These are phyloP conservation scores for Malacoctenus gilli DNA, from an alignment of 2,797 vertebrate species.

Conservation along the genomic window DNA sequence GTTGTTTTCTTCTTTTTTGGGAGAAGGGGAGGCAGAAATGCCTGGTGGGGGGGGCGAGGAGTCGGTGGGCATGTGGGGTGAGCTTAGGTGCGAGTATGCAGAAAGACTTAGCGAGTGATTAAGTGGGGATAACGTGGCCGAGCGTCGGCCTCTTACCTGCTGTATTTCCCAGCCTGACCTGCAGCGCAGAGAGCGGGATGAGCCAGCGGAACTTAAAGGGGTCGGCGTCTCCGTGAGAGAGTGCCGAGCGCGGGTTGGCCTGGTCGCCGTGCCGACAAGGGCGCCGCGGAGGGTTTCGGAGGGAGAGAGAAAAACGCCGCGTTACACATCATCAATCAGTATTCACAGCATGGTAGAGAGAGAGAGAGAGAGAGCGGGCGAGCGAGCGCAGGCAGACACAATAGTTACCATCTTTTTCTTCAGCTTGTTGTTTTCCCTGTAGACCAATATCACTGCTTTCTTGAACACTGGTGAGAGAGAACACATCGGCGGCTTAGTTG, in stretches of 20 bases:
- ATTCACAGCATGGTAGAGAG: too few relatives aligned
- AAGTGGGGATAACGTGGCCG: constrained; percentile 24
- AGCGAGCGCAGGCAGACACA: constrained; percentile 4
- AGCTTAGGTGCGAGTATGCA: constrained; percentile 28
- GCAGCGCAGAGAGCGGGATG: constrained; percentile 93
- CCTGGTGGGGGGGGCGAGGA: constrained; percentile 17
- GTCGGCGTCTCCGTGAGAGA: constrained; percentile 88
- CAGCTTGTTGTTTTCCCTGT: constrained; percentile 93
- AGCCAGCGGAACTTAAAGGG: constrained; percentile 96
- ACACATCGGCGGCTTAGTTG: constrained; percentile 63
- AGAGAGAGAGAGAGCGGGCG: too few relatives aligned
- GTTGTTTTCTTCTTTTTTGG: constrained; percentile 49
- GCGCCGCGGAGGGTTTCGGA: too few relatives aligned
- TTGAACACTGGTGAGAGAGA: constrained; percentile 89
- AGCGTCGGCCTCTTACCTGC: constrained; percentile 84
- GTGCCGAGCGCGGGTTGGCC: constrained; percentile 82
- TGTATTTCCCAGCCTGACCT: constrained; percentile 92
- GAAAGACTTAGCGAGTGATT: constrained; percentile 60
- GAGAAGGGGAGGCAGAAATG: constrained; percentile 27
- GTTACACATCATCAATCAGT: too few relatives aligned
- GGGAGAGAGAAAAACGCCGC: constrained; percentile 2
- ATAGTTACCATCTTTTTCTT: constrained; percentile 94
- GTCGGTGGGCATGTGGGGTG: constrained; percentile 15
- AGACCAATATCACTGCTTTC: constrained; percentile 95
- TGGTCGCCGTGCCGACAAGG: too few relatives aligned